A percentile compares a stretch with the other conserved stretches of the same genome.
Conservation (phyloP, 2,797 vertebrate species). For the Poecilia picta region DNA sequence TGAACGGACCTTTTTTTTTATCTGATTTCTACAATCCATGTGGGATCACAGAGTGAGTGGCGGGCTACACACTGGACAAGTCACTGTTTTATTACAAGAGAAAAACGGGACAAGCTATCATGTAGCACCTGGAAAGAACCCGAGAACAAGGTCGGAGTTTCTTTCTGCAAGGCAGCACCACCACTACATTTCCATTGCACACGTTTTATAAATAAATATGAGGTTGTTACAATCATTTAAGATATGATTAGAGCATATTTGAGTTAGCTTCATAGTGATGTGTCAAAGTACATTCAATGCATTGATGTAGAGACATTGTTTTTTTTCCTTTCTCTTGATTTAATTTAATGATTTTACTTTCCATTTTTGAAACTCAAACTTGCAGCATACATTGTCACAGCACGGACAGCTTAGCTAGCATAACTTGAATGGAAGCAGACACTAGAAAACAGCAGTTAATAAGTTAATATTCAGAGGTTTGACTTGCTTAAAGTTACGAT, state of each 20-base stretch:
- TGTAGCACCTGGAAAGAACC: not conserved
- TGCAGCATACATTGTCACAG: not conserved
- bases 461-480: not conserved
- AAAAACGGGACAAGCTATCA: not conserved
- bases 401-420: not conserved
- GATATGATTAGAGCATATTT: not conserved
- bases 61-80: not conserved
- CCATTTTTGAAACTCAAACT: not conserved
- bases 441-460: not conserved
- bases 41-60: not conserved
- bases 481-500: not conserved
- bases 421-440: not conserved
- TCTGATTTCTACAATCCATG: not conserved
- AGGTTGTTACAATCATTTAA: not conserved
- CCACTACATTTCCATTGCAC: not conserved
- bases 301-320: not conserved
- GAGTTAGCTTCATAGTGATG: not conserved
- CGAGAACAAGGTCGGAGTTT: not conserved
- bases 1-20: not conserved
- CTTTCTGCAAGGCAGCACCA: not conserved
- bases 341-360: not conserved
- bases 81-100: not conserved
- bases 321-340: not conserved
- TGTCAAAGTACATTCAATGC: not conserved
- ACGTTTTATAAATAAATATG: not conserved